Conservation (phyloP, 2,113 vertebrate species). For the Equus quagga region DNA sequence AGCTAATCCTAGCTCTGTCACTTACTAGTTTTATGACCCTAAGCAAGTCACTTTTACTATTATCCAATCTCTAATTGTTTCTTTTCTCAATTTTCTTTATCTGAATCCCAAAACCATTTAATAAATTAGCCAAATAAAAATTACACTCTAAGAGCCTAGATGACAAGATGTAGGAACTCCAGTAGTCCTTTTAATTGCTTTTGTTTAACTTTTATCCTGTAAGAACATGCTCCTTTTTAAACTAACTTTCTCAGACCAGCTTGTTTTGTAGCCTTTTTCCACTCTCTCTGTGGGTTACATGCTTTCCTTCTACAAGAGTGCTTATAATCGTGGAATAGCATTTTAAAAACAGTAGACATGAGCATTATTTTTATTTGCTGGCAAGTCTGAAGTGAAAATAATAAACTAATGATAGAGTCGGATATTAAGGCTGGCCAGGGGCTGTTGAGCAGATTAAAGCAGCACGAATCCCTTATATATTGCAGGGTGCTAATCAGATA, state of each 20-base stretch:
- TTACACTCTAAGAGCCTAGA: background rate
- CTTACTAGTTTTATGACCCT: background rate
- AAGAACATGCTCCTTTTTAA: background rate
- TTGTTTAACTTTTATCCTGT: background rate
- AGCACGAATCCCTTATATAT: accelerated
- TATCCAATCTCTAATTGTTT: background rate
- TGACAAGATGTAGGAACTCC: accelerated
- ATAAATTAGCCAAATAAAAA: background rate
- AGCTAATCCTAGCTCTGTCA: background rate
- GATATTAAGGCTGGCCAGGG: accelerated
- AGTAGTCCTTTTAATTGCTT: background rate
- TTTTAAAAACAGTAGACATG: background rate
- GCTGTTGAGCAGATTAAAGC: accelerated
- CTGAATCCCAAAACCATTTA: background rate
- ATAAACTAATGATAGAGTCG: accelerated
- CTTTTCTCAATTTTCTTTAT: background rate
- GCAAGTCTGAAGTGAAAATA: accelerated
- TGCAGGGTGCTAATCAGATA: accelerated
- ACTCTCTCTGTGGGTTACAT: background rate
- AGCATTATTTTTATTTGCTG: background rate
- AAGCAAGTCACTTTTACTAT: background rate
- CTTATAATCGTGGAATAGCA: background rate
- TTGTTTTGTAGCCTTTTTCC: background rate
- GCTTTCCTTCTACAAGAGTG: background rate
- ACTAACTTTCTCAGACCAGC: background rate